Base-by-base conservation (phyloP, 2,113 vertebrate species). In the Grantiella picta region DNA sequence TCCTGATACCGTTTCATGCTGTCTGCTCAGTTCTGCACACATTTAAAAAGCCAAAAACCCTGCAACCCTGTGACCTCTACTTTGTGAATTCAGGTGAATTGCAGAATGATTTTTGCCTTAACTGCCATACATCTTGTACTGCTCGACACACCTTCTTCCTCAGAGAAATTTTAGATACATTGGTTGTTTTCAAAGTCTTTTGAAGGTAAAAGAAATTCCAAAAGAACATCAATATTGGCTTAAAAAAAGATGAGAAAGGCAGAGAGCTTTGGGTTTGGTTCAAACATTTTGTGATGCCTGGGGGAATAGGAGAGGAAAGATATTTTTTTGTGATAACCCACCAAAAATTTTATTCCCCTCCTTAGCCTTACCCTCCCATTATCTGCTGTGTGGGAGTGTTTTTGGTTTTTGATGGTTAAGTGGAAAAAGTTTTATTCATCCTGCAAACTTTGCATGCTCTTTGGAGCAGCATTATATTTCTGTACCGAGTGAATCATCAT, bases 371-470 rank as follows among this genome's bases (percentile, higher is more conserved):
- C 59, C 49, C 53, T 94, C 45, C 33, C 35, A 63, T 92, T 89
- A 60, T 66, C 66, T 82, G 59, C 11, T 90, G 33, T 66, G 92
- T 92, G 45, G 94, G 88, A 93, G 90, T 88, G 38, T 20, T 89
- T 78, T 68, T 31, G 6, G 38, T 89, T 82, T 66, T 79, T 75
- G 54, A 54, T 57, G 31, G n/a, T 68, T 27, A 94, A 64, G 19
- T 92, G 50, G 54, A 24, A 79, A 33, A 73, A 77, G 25, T 60
- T 71, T 65, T 42, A 79, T 77, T 73, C 4, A 12, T 80, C 24
- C 64, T 95, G 91, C 91, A 95, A 96, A 60, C 80, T 95, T 38
- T 77, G 70, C n/a, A 12, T 92, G 45, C 49, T 90, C 15, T 68
- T 89, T 11, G 33, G 53, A 89, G 77, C 72, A 83, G 36, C 29